These are phyloP conservation scores for Knipowitschia caucasica DNA, from an alignment of 2,797 vertebrate species.

Conservation along the genomic window DNA sequence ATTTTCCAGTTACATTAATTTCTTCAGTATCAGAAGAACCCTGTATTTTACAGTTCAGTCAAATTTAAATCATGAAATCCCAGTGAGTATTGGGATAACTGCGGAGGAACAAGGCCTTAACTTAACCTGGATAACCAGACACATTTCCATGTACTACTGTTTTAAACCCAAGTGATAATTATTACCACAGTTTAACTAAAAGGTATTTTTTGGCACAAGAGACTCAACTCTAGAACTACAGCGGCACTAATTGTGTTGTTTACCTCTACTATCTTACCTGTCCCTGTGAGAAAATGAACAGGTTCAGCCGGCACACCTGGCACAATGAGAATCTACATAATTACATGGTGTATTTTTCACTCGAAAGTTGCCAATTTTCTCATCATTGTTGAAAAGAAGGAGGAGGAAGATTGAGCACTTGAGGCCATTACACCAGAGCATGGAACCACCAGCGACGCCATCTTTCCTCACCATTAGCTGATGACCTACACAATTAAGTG, in stretches of 20 bases:
- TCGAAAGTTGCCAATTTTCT: neutral
- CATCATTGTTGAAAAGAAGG: neutral
- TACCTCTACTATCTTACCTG: neutral
- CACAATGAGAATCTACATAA: neutral
- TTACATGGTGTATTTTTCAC: neutral
- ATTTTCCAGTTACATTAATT: too few species aligned
- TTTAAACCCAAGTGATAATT: too few species aligned
- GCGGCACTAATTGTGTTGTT: too few species aligned
- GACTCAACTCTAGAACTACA: neutral
- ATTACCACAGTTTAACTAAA: too few species aligned
- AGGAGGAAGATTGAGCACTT: neutral
- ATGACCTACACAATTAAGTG: conserved; percentile 1
- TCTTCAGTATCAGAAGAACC: too few species aligned
- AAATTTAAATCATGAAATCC: too few species aligned
- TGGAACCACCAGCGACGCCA: neutral
- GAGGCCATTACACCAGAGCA: neutral
- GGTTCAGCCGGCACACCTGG: neutral
- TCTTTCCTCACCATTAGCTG: neutral
- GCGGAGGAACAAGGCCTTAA: too few species aligned
- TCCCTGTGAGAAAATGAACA: neutral
- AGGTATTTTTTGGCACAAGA: too few species aligned
- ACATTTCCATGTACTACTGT: too few species aligned
- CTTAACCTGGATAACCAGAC: too few species aligned
- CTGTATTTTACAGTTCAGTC: too few species aligned
- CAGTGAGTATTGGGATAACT: too few species aligned